Conservation (phyloP, 1,140 invertebrate species). For the Goniozus legneri region DNA sequence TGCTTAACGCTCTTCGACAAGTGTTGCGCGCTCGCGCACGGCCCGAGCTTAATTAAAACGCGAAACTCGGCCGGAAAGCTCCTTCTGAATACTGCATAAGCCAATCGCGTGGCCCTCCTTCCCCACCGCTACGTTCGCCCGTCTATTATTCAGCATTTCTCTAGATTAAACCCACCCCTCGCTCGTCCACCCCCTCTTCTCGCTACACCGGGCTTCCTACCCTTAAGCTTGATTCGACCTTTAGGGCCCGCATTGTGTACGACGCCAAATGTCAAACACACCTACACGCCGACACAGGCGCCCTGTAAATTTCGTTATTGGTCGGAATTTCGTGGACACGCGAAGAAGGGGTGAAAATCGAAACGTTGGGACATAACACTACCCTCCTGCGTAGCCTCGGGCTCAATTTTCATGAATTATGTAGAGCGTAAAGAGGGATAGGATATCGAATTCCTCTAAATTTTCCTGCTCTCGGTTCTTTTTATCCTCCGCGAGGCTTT, state of each 20-base stretch:
- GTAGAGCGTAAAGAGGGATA: constrained; percentile 44
- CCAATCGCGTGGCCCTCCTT: constrained; percentile 45
- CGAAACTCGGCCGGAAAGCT: constrained; percentile 37
- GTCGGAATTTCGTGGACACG: background rate
- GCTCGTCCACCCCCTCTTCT: background rate
- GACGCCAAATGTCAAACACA: constrained; percentile 19
- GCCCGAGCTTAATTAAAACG: constrained; percentile 46
- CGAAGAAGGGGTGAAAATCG: background rate
- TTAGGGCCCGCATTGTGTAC: constrained; percentile 23
- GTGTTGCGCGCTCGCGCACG: constrained; percentile 42
- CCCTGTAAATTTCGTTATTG: constrained; percentile 15
- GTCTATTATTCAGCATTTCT: constrained; percentile 54
- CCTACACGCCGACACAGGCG: constrained; percentile 1
- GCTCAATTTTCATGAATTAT: constrained; percentile 53
- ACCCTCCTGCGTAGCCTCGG: too few relatives aligned
- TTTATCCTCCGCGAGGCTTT: constrained; percentile 16
- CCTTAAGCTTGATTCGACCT: constrained; percentile 30
- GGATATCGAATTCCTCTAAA: constrained; percentile 48
- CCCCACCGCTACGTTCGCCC: constrained; percentile 22
- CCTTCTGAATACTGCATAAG: constrained; percentile 50
- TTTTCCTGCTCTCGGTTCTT: constrained; percentile 30
- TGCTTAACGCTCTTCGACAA: constrained; percentile 44
- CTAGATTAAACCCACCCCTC: constrained; percentile 48
- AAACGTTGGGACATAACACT: constrained; percentile 4
- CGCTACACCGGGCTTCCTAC: background rate